A percentile compares a stretch with the other conserved stretches of the same genome.
Conservation (phyloP, 2,888 invertebrate species). For the Drosophila histrio region DNA sequence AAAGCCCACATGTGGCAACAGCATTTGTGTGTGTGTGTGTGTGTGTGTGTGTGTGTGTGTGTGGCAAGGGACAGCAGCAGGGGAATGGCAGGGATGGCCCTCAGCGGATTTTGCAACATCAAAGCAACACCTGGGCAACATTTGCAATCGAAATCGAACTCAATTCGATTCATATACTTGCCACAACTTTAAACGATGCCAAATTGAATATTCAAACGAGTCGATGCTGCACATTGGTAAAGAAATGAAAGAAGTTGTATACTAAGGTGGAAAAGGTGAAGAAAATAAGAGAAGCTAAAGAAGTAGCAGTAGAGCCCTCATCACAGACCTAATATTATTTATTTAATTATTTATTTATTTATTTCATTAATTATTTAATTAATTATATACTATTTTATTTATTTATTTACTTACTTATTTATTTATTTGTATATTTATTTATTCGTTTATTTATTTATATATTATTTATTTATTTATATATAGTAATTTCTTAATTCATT, state of each 20-base stretch:
- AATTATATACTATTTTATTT: no score
- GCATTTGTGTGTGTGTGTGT: conserved; percentile 1
- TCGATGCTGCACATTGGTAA: neutral
- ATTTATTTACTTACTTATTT: no score
- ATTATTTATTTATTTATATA: no score
- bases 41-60: conserved; percentile 3
- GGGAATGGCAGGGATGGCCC: conserved; percentile 14
- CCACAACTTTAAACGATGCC: conserved; percentile 34
- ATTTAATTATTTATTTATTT: no score
- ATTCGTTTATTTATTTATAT: no score
- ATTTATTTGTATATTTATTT: no score
- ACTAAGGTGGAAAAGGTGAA: no score
- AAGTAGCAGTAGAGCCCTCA: no score
- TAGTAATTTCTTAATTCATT: no score
- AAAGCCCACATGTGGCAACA: conserved; percentile 64
- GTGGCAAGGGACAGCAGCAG: neutral
- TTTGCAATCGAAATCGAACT: conserved; percentile 54
- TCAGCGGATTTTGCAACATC: conserved; percentile 55
- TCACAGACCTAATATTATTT: no score
- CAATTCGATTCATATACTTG: conserved; percentile 41
- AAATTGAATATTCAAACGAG: conserved; percentile 37
- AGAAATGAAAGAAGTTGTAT: neutral
- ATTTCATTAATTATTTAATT: no score
- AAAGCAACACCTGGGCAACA: conserved; percentile 71
- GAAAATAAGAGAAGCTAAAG: no score